These are phyloP conservation scores for Tupaia tana DNA, from an alignment of 2,113 vertebrate genomes.

Conservation along the genomic window DNA sequence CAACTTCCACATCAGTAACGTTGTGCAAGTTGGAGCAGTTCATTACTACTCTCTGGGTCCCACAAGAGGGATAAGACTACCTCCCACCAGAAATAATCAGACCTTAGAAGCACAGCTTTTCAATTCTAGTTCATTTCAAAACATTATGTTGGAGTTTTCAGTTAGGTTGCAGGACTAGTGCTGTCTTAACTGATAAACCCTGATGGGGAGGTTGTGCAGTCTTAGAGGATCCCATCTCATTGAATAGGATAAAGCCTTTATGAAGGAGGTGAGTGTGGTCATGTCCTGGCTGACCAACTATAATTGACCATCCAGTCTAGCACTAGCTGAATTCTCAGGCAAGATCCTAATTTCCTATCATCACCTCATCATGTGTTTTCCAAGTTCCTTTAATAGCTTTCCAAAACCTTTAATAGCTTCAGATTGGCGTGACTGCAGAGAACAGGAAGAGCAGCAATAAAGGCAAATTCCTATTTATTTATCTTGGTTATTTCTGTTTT, in stretches of 20 bases:
- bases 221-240: neutral
- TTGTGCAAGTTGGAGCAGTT: neutral
- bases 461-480: neutral
- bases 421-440: neutral
- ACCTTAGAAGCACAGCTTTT: neutral
- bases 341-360: neutral
- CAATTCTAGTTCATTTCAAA: constrained; percentile 28
- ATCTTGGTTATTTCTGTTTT: neutral
- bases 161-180: neutral
- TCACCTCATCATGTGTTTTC: neutral
- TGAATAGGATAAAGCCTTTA: neutral
- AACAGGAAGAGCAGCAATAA: neutral
- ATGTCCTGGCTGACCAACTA: neutral
- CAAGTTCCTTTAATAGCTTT: neutral
- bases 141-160: neutral
- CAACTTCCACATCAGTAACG: neutral
- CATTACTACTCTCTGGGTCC: neutral
- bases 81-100: neutral
- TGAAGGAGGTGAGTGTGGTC: neutral
- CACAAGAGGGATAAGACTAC: neutral
- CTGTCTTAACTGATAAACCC: neutral
- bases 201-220: neutral
- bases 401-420: neutral
- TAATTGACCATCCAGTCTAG: neutral
- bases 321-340: neutral